phyloP scores from a whole-genome alignment of 2,797 vertebrate genomes.

The Loris lydekkerianus region DNA sequence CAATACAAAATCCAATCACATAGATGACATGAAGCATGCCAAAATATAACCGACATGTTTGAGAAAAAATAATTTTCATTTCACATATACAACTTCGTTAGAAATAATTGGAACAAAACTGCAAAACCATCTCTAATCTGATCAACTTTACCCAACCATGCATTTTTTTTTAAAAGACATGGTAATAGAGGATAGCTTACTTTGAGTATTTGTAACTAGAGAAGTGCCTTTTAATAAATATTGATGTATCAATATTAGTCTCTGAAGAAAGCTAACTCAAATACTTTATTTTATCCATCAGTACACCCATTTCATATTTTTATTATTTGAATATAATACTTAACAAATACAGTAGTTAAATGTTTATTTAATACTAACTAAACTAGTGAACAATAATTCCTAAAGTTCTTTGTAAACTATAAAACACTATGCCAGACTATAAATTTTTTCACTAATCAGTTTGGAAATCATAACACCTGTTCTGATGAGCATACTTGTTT shows the following conservation, averaged over 20 bases:
- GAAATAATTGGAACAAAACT: background rate
- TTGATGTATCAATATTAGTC: background rate
- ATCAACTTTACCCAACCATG: background rate
- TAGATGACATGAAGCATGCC: background rate
- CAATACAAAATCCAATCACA: constrained; percentile 40
- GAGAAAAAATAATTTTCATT: background rate
- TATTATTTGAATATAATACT: constrained; percentile 44
- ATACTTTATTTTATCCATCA: background rate
- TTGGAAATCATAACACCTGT: constrained; percentile 66
- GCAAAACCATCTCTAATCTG: background rate
- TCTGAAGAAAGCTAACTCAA: background rate
- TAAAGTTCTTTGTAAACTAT: constrained; percentile 24
- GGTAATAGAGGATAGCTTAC: background rate
- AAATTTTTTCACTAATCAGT: constrained; percentile 64
- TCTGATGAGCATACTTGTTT: constrained; percentile 56
- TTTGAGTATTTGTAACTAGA: background rate
- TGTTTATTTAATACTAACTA: constrained; percentile 37
- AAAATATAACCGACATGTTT: constrained; percentile 15
- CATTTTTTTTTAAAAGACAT: constrained; percentile 17
- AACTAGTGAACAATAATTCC: constrained; percentile 2
- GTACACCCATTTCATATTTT: background rate
- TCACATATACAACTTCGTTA: constrained; percentile 9
- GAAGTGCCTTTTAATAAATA: background rate
- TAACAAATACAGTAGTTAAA: background rate
- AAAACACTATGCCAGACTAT: constrained; percentile 56